Conservation (phyloP, 1,140 invertebrate species). For the roundworm (Caenorhabditis elegans) region WBcel235 BX284606.5:2179001-2179500, state of each 20-base stretch:
- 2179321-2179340: constrained; percentile 23
- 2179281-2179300: not conserved
- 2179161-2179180: not conserved
- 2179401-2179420: not conserved
- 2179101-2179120: not conserved
- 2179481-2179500: not conserved
- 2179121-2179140: not conserved
- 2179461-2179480: not conserved
- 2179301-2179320: constrained; percentile 23
- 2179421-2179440: constrained; percentile 24
- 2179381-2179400: constrained; percentile 25
- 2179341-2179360: constrained; percentile 31
- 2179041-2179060: too few species aligned
- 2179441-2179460: not conserved
- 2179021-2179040: too few species aligned
- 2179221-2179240: not conserved
- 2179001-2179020: too few species aligned
- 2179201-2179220: not conserved
- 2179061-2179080: too few species aligned
- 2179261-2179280: not conserved
- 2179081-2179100: not conserved
- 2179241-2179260: not conserved
- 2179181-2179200: not conserved
- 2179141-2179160: not conserved
- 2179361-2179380: constrained; percentile 8